Conservation (phyloP, 2,888 invertebrate species). For the Dryadula phaetusa region DNA sequence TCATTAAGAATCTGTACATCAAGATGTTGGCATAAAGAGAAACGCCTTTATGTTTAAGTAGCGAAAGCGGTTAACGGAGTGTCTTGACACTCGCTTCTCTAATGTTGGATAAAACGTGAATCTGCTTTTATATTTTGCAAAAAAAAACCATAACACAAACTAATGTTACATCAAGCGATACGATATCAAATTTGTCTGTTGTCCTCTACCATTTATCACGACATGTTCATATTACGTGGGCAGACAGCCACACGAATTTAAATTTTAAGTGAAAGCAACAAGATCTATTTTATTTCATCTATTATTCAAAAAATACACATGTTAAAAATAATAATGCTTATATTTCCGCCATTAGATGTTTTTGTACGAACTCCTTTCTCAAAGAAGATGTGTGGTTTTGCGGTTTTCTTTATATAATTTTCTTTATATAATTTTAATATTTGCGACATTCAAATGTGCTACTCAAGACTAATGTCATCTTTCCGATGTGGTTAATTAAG, state of each 20-base stretch:
- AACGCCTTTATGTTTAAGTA: no score
- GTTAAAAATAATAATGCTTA: slow-evolving; percentile 19
- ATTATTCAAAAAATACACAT: not conserved
- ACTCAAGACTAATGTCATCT: not conserved
- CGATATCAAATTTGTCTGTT: slow-evolving; percentile 70
- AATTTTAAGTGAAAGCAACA: slow-evolving; percentile 27
- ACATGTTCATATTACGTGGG: slow-evolving; percentile 49
- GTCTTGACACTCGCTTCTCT: no score
- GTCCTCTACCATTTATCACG: slow-evolving; percentile 64
- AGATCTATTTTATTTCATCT: slow-evolving; percentile 11
- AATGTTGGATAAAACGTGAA: no score
- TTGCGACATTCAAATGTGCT: no score
- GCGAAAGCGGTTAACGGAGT: no score
- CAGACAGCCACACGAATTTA: slow-evolving; percentile 32
- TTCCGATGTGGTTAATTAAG: no score
- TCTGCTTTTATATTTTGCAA: slow-evolving; percentile 48
- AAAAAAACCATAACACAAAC: slow-evolving; percentile 53
- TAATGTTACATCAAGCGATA: slow-evolving; percentile 50
- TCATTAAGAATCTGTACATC: no score
- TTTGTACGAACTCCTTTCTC: not conserved
- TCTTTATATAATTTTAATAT: no score
- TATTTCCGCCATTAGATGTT: slow-evolving; percentile 11
- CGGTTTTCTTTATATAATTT: not conserved
- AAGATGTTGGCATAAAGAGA: no score
- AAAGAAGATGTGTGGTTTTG: not conserved